phyloP scores from a whole-genome alignment of 1,140 invertebrate species.

The Drosophila ohnishii region DNA sequence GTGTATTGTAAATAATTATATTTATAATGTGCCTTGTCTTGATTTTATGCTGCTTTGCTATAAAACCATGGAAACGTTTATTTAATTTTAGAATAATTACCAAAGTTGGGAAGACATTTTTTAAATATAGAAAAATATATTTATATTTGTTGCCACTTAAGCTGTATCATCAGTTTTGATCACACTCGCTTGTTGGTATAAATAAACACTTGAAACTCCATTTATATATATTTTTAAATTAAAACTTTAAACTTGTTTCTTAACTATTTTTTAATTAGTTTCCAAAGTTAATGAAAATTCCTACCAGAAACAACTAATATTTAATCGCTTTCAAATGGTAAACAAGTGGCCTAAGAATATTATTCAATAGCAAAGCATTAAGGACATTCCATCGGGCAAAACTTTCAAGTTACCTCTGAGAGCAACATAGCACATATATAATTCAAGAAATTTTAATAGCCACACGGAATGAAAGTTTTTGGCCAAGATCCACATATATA shows the following conservation, averaged over 20 bases:
- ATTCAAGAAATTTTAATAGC: slow-evolving; percentile 25
- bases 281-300: too few relatives aligned
- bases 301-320: not conserved
- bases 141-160: slow-evolving; percentile 20
- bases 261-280: not conserved
- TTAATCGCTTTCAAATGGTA: not conserved
- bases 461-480: slow-evolving; percentile 9
- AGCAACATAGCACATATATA: slow-evolving; percentile 8
- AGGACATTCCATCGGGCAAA: not conserved
- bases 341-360: not conserved
- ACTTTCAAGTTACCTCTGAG: not conserved
- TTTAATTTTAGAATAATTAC: too few relatives aligned
- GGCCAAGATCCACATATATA: slow-evolving; percentile 6
- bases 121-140: too few relatives aligned
- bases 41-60: too few relatives aligned
- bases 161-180: slow-evolving; percentile 39
- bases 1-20: too few relatives aligned
- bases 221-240: too few relatives aligned
- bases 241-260: not conserved
- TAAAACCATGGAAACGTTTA: too few relatives aligned
- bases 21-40: too few relatives aligned
- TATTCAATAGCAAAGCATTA: not conserved
- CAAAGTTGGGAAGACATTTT: too few relatives aligned
- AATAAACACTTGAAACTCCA: too few relatives aligned
- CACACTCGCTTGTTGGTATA: slow-evolving; percentile 42